Evolutionary conservation across 2,113 vertebrate species (phyloP), one percentile per base, ranked within the genome.

Genomic region (Amia ocellicauda): DNA sequence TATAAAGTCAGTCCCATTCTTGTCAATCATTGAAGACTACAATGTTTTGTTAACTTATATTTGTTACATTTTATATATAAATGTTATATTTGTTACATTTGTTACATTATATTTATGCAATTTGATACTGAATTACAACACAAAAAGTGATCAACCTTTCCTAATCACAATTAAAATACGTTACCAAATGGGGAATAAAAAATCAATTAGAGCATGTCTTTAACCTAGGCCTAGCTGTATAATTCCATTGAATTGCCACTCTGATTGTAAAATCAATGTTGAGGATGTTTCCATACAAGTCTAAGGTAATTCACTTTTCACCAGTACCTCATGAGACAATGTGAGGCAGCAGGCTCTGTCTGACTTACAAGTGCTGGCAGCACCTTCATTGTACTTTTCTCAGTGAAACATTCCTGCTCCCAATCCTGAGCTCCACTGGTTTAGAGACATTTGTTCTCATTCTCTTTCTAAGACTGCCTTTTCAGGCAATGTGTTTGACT

Each of bases 341-440:
- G 40, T 63, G 43, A 55, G 20, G 56, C 60, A 56, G 59, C 60
- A 66, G 69, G 79, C 80, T 80, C 76, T 73, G 77, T 78, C 78
- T 82, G 73, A 86, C 84, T 83, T 77, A 78, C 83, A 82, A 82
- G 76, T 55, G 65, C 62, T 75, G 82, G 63, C 81, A 81, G 83
- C 74, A 80, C 61, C 76, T 86, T 80, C 78, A 74, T 79, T 36
- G 31, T 10, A 36, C 31, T 36, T 10, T 36, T n/a, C n/a, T n/a
- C n/a, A n/a, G n/a, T n/a, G 49, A 24, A 47, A 69, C 63, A 74
- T 62, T 22, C 17, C 20, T 26, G 20, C 9, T 16, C 57, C n/a
- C 56, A 42, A 62, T 29, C 47, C 43, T 45, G 45, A 54, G 52
- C 64, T 64, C 1, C 23, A 28, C 52, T 56, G 52, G 52, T 67